Conservation (phyloP, 2,888 invertebrate genomes). For the Diarsia dahlii region DNA sequence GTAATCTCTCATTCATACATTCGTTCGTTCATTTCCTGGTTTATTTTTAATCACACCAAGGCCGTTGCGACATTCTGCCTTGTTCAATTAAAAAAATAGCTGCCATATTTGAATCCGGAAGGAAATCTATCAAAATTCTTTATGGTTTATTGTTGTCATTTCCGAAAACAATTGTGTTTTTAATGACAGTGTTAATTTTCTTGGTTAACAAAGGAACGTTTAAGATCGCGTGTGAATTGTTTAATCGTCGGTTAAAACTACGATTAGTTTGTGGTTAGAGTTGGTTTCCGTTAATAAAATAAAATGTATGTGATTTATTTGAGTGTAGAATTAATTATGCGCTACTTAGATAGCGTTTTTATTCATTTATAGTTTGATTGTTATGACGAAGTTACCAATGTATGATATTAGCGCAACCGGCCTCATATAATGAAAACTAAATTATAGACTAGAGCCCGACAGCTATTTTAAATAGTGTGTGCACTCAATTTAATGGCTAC, state of each 20-base stretch:
- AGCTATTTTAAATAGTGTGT: neutral
- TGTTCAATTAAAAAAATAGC: slow-evolving; percentile 41
- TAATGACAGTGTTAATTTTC: slow-evolving; percentile 47
- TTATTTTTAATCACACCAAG: slow-evolving; percentile 71
- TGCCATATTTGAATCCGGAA: slow-evolving; percentile 57
- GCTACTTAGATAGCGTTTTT: slow-evolving; percentile 5
- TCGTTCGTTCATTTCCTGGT: slow-evolving; percentile 70
- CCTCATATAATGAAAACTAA: neutral
- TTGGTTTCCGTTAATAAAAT: slow-evolving; percentile 50
- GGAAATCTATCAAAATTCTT: slow-evolving; percentile 56
- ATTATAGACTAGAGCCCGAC: neutral
- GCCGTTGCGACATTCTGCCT: slow-evolving; percentile 63
- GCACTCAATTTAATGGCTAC: neutral
- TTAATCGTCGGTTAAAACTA: slow-evolving; percentile 45
- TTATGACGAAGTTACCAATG: neutral
- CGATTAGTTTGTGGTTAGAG: slow-evolving; percentile 28
- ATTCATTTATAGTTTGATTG: slow-evolving; percentile 1
- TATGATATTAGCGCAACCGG: neutral
- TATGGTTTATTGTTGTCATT: slow-evolving; percentile 49
- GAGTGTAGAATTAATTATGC: slow-evolving; percentile 15
- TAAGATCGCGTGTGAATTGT: slow-evolving; percentile 62
- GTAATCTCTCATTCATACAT: slow-evolving; percentile 61
- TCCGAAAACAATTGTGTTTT: slow-evolving; percentile 65
- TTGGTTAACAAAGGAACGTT: slow-evolving; percentile 55
- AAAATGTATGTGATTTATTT: slow-evolving; percentile 49